Conservation (phyloP, 2,113 vertebrate species). For the Charadrius vociferus region DNA sequence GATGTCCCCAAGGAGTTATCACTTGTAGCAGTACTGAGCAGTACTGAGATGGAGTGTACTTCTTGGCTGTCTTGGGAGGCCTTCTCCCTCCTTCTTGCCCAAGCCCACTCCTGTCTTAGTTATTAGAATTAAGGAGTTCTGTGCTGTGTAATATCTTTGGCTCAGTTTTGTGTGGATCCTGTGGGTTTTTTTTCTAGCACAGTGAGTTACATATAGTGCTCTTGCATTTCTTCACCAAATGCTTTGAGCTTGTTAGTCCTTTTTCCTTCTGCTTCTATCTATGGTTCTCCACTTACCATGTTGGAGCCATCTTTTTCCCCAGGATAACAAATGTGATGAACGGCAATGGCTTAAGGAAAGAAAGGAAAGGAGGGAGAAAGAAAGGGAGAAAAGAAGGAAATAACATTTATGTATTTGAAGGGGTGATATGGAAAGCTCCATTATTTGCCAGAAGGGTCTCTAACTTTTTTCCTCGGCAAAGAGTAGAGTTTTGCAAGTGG, state of each 20-base stretch:
- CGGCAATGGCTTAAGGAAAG: neutral
- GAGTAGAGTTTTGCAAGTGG: neutral
- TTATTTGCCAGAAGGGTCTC: neutral
- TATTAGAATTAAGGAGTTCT: neutral
- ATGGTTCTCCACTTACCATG: neutral
- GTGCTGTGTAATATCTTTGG: neutral
- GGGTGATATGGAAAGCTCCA: neutral
- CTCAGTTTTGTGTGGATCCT: neutral
- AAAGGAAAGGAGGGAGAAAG: neutral
- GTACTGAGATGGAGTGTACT: neutral
- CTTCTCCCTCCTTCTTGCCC: neutral
- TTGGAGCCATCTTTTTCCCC: neutral
- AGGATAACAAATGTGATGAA: neutral
- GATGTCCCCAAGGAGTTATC: neutral
- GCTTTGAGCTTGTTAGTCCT: neutral
- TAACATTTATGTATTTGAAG: neutral
- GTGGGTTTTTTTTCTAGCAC: neutral
- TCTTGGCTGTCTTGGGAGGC: neutral
- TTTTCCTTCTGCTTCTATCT: neutral
- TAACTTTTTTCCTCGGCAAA: neutral
- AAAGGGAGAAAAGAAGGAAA: neutral
- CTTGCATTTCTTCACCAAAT: neutral
- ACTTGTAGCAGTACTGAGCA: neutral
- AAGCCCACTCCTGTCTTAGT: neutral
- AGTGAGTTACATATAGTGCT: neutral